Evolutionary conservation across 2,113 vertebrate genomes (phyloP).

Genomic region (Passer domesticus): DNA sequence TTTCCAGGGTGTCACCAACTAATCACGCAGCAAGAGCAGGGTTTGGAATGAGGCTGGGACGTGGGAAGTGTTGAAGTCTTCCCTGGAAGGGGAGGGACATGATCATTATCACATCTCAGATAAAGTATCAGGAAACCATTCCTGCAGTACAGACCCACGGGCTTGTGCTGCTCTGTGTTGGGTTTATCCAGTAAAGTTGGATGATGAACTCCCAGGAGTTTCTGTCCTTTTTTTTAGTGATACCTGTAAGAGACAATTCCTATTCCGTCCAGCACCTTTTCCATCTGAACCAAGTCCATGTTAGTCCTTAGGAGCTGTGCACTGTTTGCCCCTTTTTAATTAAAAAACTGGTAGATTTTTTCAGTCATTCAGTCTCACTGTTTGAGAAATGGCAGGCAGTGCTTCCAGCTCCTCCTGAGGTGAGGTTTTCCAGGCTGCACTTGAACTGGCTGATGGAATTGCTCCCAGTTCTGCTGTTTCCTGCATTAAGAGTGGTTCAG

Average conservation of each 20-base stretch:
- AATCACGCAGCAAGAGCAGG: neutral
- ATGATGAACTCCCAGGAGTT: neutral
- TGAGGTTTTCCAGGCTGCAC: conserved; percentile 6
- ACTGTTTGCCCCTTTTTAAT: neutral
- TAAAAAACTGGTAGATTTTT: neutral
- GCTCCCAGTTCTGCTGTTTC: neutral
- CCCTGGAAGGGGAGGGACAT: neutral
- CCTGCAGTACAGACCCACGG: neutral
- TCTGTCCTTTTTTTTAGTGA: neutral
- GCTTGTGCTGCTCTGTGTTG: neutral
- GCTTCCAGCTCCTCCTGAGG: neutral
- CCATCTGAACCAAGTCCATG: neutral
- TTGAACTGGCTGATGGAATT: neutral
- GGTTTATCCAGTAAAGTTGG: neutral
- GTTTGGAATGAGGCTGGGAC: neutral
- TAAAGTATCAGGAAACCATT: neutral
- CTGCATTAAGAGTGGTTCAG: neutral
- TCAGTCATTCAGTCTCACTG: neutral
- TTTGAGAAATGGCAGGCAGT: neutral
- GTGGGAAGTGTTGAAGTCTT: neutral
- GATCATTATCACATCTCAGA: neutral
- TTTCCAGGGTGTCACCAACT: neutral
- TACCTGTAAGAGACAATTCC: neutral
- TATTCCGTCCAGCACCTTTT: neutral
- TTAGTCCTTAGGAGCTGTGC: neutral